These are phyloP conservation scores for Echinometra lucunter DNA, from an alignment of 53 echinoderm and acorn worm species.

Conservation along the genomic window DNA sequence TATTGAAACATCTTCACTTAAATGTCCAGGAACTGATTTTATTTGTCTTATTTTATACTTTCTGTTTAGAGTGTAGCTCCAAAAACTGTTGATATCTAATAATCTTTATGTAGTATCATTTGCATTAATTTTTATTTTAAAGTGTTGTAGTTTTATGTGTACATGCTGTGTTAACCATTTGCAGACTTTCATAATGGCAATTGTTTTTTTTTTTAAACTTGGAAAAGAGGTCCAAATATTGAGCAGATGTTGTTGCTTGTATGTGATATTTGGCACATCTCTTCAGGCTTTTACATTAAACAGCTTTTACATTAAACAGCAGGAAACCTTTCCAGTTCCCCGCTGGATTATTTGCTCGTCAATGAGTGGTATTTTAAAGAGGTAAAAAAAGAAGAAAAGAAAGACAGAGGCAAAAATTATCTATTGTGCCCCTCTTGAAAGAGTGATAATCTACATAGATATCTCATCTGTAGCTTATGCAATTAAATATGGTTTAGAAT, in stretches of 20 bases:
- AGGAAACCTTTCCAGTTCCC: too few species aligned
- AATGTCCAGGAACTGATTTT: background rate
- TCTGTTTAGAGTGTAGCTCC: background rate
- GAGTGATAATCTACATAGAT: too few species aligned
- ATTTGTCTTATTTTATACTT: background rate
- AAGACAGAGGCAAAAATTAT: too few species aligned
- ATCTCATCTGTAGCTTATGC: too few species aligned
- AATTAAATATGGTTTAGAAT: too few species aligned
- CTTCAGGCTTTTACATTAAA: too few species aligned
- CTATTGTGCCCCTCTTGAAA: too few species aligned
- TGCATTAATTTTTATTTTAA: background rate
- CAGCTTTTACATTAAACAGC: too few species aligned
- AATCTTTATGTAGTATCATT: background rate
- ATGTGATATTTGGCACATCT: too few species aligned
- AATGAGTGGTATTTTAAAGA: too few species aligned
- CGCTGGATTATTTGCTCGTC: too few species aligned
- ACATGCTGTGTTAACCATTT: slow-evolving; percentile 1
- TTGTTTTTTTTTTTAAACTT: background rate
- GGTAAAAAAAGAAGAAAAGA: too few species aligned
- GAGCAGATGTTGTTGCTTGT: background rate
- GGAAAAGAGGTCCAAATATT: background rate
- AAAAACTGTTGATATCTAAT: background rate
- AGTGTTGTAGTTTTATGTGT: background rate
- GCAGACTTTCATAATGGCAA: background rate
- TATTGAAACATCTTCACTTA: background rate